These are phyloP conservation scores for Chelidonichthys spinosus DNA, from an alignment of 2,797 vertebrate genomes.

Conservation along the genomic window DNA sequence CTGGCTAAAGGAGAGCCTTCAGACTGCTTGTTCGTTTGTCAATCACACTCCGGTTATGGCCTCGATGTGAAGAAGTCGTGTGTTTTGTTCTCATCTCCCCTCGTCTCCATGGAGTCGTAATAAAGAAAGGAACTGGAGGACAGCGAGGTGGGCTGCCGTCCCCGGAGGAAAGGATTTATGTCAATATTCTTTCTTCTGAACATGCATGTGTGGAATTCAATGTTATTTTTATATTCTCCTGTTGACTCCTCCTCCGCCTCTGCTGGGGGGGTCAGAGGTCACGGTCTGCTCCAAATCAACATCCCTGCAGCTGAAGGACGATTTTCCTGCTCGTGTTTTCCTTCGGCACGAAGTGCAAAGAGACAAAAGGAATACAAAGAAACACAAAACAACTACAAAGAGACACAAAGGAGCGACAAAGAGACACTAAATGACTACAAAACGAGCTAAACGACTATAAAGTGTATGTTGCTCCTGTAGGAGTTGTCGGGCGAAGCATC, in stretches of 20 bases:
- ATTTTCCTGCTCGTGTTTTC: conserved; percentile 16
- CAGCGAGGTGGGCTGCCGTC: conserved; percentile 21
- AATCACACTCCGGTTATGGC: not conserved
- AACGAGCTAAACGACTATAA: not conserved
- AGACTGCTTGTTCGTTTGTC: conserved; percentile 3
- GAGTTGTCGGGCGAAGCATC: not conserved
- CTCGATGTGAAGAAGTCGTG: not conserved
- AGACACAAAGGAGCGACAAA: not conserved
- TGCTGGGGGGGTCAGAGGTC: conserved; percentile 44
- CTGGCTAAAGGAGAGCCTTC: not conserved
- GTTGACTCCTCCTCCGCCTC: conserved; percentile 48
- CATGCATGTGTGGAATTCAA: conserved; percentile 28
- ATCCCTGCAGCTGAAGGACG: conserved; percentile 21
- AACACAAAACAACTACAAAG: not conserved
- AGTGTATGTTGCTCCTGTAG: not conserved
- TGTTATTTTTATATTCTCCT: conserved; percentile 57
- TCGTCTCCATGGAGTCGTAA: conserved; percentile 16
- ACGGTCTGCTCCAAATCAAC: conserved; percentile 22
- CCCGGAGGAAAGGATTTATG: conserved; percentile 29
- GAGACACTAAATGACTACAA: not conserved
- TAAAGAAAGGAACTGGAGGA: conserved; percentile 7
- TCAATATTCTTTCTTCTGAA: conserved; percentile 49
- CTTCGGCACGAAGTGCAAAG: not conserved
- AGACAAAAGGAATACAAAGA: not conserved
- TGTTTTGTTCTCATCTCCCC: conserved; percentile 1